A percentile compares a stretch with the other conserved stretches of the same genome.
phyloP scores from a whole-genome alignment of 2,888 invertebrate species.

The Bellardia pandia region DNA sequence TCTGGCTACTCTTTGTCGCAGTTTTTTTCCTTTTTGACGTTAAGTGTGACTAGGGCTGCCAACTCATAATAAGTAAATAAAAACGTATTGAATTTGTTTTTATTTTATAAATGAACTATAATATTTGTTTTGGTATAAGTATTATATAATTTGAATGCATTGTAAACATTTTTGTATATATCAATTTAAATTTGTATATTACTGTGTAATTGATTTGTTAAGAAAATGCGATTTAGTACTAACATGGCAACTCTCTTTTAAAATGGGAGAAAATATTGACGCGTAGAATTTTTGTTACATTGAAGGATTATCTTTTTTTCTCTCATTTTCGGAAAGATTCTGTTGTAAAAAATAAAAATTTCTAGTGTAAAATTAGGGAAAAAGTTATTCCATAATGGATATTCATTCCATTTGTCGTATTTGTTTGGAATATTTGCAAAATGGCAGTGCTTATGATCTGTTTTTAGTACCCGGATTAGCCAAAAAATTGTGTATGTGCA shows the following conservation, averaged over 20 bases:
- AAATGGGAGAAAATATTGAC: conserved; percentile 71
- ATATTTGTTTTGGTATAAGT: not conserved
- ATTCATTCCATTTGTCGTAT: conserved; percentile 81
- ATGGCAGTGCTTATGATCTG: conserved; percentile 79
- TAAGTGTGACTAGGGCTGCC: not conserved
- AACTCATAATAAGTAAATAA: not conserved
- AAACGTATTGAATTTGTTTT: not conserved
- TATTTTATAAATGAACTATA: not conserved
- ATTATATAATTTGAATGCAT: not conserved
- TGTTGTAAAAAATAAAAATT: conserved; percentile 44
- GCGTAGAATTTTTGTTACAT: conserved; percentile 68
- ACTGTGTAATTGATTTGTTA: not conserved
- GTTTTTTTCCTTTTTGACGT: conserved; percentile 7
- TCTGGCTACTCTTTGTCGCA: not conserved
- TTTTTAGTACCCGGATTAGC: conserved; percentile 80
- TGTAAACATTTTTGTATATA: not conserved
- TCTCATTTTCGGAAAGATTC: conserved; percentile 48
- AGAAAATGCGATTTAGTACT: not conserved
- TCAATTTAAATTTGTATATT: not conserved
- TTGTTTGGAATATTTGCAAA: conserved; percentile 79
- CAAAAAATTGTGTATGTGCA: conserved; percentile 81
- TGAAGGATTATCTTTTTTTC: conserved; percentile 67
- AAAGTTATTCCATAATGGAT: conserved; percentile 56
- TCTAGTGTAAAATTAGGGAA: conserved; percentile 46
- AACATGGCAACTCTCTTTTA: conserved; percentile 62